Conservation (phyloP, 1,140 invertebrate genomes). For the Chrysomallon squamiferum region DNA sequence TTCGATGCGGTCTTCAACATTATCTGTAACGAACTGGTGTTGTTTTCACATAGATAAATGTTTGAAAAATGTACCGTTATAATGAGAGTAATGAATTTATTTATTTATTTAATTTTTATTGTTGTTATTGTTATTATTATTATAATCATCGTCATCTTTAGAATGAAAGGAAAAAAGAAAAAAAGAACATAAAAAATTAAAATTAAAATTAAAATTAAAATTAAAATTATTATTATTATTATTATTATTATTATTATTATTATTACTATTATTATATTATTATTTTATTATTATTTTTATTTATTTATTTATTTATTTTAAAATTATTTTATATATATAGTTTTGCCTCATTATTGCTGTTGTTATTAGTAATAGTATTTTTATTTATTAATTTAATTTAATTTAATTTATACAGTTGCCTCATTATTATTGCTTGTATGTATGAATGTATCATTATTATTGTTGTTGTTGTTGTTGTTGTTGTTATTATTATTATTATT, state of each 20-base stretch:
- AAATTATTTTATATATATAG: background rate
- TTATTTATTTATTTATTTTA: background rate
- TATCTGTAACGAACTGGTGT: no score
- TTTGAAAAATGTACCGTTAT: no score
- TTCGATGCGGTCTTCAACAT: no score
- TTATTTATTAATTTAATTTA: background rate
- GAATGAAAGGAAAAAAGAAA: no score
- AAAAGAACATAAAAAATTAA: no score
- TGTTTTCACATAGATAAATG: no score
- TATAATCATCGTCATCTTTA: no score
- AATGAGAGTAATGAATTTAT: no score
- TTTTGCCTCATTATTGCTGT: background rate
- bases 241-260: background rate
- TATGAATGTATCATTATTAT: background rate
- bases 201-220: background rate
- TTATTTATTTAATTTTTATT: no score
- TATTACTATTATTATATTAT: background rate
- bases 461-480: no score
- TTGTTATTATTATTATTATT: background rate
- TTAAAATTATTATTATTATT: background rate
- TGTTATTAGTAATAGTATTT: background rate
- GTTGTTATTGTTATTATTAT: no score
- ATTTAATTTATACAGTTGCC: background rate
- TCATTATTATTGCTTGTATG: background rate
- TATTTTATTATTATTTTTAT: background rate